These are phyloP conservation scores for Galago senegalensis DNA, from an alignment of 2,797 vertebrate species.

Conservation along the genomic window DNA sequence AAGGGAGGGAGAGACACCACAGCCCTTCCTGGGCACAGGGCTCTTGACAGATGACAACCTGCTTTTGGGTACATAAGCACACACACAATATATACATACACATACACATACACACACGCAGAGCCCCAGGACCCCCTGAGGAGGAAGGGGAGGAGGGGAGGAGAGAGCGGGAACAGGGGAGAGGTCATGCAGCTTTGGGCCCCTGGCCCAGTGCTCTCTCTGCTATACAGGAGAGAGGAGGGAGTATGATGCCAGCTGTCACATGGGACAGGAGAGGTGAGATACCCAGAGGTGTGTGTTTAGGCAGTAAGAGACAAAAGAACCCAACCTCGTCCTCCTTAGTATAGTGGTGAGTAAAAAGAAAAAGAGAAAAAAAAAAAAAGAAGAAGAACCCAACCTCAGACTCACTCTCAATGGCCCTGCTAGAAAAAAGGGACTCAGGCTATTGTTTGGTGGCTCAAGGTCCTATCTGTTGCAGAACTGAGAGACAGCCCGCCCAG, in stretches of 20 bases:
- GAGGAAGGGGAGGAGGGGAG: neutral
- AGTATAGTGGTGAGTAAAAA: too few relatives aligned
- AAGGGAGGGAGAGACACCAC: neutral
- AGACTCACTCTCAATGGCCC: neutral
- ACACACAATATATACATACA: neutral
- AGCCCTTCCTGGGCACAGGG: neutral
- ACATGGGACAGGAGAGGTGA: neutral
- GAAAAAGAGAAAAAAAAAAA: neutral
- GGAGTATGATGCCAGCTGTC: neutral
- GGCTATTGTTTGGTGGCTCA: neutral
- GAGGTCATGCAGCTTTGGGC: neutral
- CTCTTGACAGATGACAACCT: neutral
- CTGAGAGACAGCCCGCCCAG: neutral
- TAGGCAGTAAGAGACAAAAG: neutral
- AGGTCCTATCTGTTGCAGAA: neutral
- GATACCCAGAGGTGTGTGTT: neutral
- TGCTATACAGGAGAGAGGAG: neutral
- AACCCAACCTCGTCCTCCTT: neutral
- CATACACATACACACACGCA: neutral
- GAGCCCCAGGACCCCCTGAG: neutral
- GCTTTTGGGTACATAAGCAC: neutral
- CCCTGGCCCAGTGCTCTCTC: neutral
- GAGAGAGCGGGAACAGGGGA: neutral
- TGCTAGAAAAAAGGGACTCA: neutral
- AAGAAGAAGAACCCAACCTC: neutral